Base-by-base conservation (phyloP, 2,113 vertebrate genomes). In the Anthoscopus minutus region DNA sequence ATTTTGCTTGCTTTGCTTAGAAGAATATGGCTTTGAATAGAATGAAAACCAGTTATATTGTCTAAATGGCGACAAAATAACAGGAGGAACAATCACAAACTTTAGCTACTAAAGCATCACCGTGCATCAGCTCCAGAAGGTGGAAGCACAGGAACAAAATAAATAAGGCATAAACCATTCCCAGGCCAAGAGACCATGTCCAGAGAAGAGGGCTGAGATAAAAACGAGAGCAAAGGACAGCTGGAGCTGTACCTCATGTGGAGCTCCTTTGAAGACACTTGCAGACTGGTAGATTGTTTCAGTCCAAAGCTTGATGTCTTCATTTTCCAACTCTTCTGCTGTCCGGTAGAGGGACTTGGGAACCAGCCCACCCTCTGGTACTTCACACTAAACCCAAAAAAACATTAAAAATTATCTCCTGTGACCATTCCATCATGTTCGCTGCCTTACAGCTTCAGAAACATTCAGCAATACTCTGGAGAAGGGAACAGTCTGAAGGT, bases 221-320 rank as follows among this genome's bases (percentile, higher is more conserved):
- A 56, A 86, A 78, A 67, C 10, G 38, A 66, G 90, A 82, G 47
- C 66, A 62, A 48, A 73, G 54, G 28, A 27, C 5, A 38, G 50
- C 10, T 56, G 47, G 11, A 31, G 21, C 31, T 15, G 1, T 96
- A 99, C 99, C 99, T 99, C 99, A 22, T 99, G 99, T 0, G 99
- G 99, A 56, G 99, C 98, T 58, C 99, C 99, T 93, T 99, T 99
- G 98, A 99, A 99, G 86, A 99, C 98, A 44, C 98, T 99, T 61
- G 98, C 99, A 17, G 98, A 99, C 96, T 99, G 99, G 96, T 99
- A 99, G 96, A 99, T 99, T 92, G 98, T 99, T 91, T 99, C 99
- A 2, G 98, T 99, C 98, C 99, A 98, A 56, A 99, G 97, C 89
- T 97, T 98, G 95, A 98, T 97, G 84, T 99, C 99, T 42, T 99